Evolutionary conservation across 1,140 invertebrate genomes (phyloP).

Genomic region (Venustaconcha ellipsiformis): DNA sequence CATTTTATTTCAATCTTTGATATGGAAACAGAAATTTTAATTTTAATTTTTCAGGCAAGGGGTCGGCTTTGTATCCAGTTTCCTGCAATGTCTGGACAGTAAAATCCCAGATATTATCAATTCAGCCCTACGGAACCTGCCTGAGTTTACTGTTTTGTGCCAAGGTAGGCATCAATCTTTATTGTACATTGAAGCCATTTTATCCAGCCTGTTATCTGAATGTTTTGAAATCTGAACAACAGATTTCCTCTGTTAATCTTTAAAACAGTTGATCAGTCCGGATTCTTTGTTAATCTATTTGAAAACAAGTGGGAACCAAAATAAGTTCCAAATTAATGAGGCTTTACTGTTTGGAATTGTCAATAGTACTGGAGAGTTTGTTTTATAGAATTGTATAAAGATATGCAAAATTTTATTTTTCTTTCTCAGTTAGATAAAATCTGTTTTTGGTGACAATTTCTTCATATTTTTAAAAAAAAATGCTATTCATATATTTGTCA

Average conservation of each 20-base stretch:
- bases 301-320: no score
- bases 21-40: neutral
- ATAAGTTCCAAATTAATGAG: no score
- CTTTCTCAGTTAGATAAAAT: no score
- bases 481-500: no score
- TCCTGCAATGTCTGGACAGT: conserved; percentile 84
- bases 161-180: conserved; percentile 73
- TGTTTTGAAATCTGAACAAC: neutral
- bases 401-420: no score
- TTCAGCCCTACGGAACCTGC: conserved; percentile 83
- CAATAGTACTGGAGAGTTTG: no score
- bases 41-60: conserved; percentile 50
- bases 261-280: neutral
- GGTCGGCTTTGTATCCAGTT: conserved; percentile 77
- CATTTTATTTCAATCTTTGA: neutral
- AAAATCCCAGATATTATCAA: conserved; percentile 82
- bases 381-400: no score
- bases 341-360: no score
- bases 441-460: no score
- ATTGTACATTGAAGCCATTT: neutral
- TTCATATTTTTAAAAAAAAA: no score
- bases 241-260: neutral
- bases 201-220: neutral
- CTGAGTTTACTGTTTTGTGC: conserved; percentile 84
- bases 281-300: no score